Conservation (phyloP, 64 coral and sea anemone genomes). For the Porites lutea region DNA sequence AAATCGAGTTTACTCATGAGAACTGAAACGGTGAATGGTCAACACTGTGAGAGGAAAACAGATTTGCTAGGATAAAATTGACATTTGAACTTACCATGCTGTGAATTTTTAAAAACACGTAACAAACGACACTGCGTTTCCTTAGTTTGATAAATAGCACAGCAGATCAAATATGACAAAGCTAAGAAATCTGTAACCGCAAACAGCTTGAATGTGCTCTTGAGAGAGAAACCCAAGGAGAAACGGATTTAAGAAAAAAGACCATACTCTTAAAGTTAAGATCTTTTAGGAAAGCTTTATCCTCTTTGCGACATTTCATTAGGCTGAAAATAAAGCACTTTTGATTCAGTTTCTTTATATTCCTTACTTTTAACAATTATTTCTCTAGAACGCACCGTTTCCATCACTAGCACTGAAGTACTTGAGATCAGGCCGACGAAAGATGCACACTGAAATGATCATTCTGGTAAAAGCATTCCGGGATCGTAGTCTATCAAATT, state of each 20-base stretch:
- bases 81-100: background rate
- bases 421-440: background rate
- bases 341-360: background rate
- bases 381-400: background rate
- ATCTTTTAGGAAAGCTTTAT: background rate
- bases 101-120: background rate
- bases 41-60: background rate
- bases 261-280: too few species aligned
- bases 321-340: too few species aligned
- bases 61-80: background rate
- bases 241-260: too few species aligned
- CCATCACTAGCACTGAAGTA: background rate
- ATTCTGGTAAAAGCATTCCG: background rate
- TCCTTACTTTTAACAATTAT: background rate
- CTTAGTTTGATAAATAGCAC: background rate
- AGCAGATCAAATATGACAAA: background rate
- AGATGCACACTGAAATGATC: background rate
- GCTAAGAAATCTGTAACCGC: background rate
- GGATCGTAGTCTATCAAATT: background rate
- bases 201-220: background rate
- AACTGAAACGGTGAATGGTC: too few species aligned
- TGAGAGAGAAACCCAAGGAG: too few species aligned
- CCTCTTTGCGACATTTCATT: too few species aligned
- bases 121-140: background rate
- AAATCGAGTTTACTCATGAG: too few species aligned